Base-by-base conservation (phyloP, 2,113 vertebrate species). In the Mesocricetus auratus region DNA sequence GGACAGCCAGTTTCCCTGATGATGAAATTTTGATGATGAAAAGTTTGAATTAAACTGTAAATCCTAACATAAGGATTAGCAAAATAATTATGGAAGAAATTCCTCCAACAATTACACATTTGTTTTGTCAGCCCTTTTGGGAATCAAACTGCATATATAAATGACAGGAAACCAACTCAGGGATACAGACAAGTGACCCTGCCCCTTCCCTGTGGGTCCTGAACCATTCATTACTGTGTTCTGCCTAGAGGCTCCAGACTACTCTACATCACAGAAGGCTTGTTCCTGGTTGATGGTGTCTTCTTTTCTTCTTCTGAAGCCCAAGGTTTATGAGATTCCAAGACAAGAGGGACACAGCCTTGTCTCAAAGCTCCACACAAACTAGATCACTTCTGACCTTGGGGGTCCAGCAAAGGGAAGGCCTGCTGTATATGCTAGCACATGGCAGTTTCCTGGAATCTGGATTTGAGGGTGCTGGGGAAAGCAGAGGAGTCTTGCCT, bases 371-470 rank as follows among this genome's bases (percentile, higher is more conserved):
- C 78, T 83, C 50, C 19, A 21, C 12, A 7, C 3, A 5, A 3
- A 1, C 77, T 45, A 81, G 64, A 58, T 53, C 77, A 66, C 85
- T 68, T 92, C 73, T 50, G 4, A 58, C 60, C 94, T 90, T 58
- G 2, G 73, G 93, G 90, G 93, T 88, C 36, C 1, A 71, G 99
- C 98, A 98, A 96, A 74, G 96, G 94, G 99, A 98, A 94, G 98
- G 98, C 97, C 99, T 99, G 99, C 98, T 98, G 97, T 99, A 98
- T 17, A 98, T 97, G 22, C 99, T 98, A 95, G 98, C 96, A 5
- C 98, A 99, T 97, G 96, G 58, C 96, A 94, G 98, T 97, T 98
- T 99, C 96, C 98, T 98, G 0, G 99, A 98, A 96, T 98, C 98
- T 96, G 98, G 96, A 98, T 98, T 96, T 99, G 26, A 98, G 98